phyloP scores from a whole-genome alignment of 1,140 invertebrate species.

The Scaptomyza montana region DNA sequence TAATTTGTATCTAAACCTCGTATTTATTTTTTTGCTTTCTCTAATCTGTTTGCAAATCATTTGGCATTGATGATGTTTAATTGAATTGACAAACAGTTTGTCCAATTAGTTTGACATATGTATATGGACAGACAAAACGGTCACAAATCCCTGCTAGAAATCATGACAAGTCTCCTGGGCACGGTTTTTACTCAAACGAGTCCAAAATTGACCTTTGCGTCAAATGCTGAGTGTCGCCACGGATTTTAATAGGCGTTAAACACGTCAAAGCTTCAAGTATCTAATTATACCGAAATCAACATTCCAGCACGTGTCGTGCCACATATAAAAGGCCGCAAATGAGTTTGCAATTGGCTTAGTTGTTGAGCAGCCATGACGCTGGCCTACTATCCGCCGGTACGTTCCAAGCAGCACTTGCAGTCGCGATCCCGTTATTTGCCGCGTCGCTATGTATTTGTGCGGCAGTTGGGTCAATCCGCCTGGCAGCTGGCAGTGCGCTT shows the following conservation, averaged over 20 bases:
- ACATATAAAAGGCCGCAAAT: constrained; percentile 50
- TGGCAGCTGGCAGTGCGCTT: constrained; percentile 70
- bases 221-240: constrained; percentile 5
- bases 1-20: background rate
- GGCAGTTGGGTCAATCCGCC: constrained; percentile 34
- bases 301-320: constrained; percentile 34
- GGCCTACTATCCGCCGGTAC: constrained; percentile 37
- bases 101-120: constrained; percentile 57
- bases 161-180: constrained; percentile 38
- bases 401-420: constrained; percentile 5
- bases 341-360: constrained; percentile 25
- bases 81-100: constrained; percentile 50
- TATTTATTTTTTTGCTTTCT: background rate
- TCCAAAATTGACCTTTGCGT: constrained; percentile 46
- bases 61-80: constrained; percentile 57
- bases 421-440: constrained; percentile 7
- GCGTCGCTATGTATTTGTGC: constrained; percentile 26
- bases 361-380: constrained; percentile 56
- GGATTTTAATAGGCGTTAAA: constrained; percentile 55
- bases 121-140: background rate
- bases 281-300: constrained; percentile 48
- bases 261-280: constrained; percentile 49
- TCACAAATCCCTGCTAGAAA: constrained; percentile 37
- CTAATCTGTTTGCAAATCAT: constrained; percentile 72
- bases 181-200: constrained; percentile 34